Conservation (phyloP, 2,888 invertebrate species). For the Anthrax anthrax region DNA sequence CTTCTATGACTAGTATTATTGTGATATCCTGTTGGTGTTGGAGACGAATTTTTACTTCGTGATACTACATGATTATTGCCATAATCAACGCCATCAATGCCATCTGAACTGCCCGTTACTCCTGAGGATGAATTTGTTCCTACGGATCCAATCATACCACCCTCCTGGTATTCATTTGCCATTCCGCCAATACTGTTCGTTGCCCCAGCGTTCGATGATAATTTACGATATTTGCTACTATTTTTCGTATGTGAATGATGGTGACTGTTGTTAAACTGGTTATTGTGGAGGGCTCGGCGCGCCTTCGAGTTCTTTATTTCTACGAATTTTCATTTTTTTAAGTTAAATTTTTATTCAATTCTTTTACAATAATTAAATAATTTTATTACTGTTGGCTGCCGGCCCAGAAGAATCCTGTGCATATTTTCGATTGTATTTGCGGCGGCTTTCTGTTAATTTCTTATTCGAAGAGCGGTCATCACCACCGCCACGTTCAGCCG, state of each 20-base stretch:
- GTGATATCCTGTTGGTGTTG: constrained; percentile 30
- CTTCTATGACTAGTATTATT: constrained; percentile 15
- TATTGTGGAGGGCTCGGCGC: constrained; percentile 22
- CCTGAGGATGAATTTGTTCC: constrained; percentile 6
- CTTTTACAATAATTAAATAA: constrained; percentile 30
- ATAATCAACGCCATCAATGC: constrained; percentile 10
- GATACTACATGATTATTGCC: constrained; percentile 16
- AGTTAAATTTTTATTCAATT: constrained; percentile 31
- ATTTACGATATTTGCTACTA: constrained; percentile 22
- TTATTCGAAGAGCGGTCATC: constrained; percentile 15
- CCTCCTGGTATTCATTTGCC: neutral
- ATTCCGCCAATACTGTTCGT: neutral
- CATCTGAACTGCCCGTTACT: constrained; percentile 10
- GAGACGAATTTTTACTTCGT: constrained; percentile 41
- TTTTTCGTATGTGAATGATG: constrained; percentile 10
- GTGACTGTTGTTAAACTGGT: constrained; percentile 16
- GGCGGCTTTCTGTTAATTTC: constrained; percentile 10
- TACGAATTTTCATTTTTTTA: constrained; percentile 20
- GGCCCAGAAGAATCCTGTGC: constrained; percentile 7
- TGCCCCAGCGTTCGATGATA: constrained; percentile 13
- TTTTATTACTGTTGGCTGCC: constrained; percentile 34
- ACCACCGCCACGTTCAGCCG: constrained; percentile 31
- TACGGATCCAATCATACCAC: neutral
- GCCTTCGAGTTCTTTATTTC: constrained; percentile 13
- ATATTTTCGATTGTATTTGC: constrained; percentile 13